Evolutionary conservation across 2,113 vertebrate species (phyloP), one percentile per base, ranked within the genome.

Genomic region (Spea multiplicata): DNA sequence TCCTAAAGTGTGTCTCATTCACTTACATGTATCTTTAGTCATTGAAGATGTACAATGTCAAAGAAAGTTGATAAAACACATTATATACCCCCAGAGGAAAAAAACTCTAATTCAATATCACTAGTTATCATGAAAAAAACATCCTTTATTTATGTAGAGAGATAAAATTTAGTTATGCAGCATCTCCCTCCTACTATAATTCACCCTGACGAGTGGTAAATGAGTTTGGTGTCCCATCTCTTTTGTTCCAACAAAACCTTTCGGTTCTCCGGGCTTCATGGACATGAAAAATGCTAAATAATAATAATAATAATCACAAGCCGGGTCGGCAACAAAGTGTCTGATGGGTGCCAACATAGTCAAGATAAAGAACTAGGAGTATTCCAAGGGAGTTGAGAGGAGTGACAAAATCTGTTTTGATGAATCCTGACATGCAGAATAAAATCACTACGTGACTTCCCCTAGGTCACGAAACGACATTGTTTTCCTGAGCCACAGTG

Each of bases 391-490:
- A 90, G 86, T 81, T 80, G 44, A 83, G 86, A 84, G 86, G 86
- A 91, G 87, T 93, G 92, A 92, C 88, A 89, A 88, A 90, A 88
- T 89, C 86, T 86, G 75, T 83, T 84, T 88, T 92, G 92, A 95
- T 93, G 92, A 88, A 90, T 89, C 89, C 88, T 92, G 93, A 93
- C 91, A 84, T 88, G 85, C 86, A 87, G 92, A 95, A 93, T 94
- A 93, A 94, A 93, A 90, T 94, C 90, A 87, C 91, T 87, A 88
- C 88, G 81, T 82, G 83, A 87, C 89, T 90, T 89, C 77, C 84
- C 90, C 84, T 86, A 91, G 94, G 93, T 95, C 93, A 95, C 88
- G 89, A 93, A 89, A 91, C 86, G 83, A 91, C 88, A 89, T 91
- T 93, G 91, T 91, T 93, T 93, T 88, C 89, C 91, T 89, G 90